Percentiles rank a stretch among this genome's conserved stretches.
These are phyloP conservation scores for Clitarchus hookeri DNA, from an alignment of 2,888 invertebrate species.

Conservation along the genomic window DNA sequence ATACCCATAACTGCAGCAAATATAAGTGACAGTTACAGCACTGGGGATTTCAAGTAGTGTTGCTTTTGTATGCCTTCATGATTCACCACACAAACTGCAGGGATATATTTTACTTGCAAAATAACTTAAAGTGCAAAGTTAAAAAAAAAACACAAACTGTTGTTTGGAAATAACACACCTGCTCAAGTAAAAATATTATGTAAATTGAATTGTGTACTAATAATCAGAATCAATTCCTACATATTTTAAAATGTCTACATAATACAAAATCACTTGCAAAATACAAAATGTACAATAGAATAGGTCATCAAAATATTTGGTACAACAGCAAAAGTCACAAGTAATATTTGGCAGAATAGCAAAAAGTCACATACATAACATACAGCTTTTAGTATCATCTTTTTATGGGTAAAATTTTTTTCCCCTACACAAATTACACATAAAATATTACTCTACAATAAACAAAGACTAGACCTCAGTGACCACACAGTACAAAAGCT, in stretches of 20 bases:
- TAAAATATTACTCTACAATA: neutral
- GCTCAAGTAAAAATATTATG: too few species aligned
- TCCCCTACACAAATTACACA: neutral
- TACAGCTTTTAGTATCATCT: neutral
- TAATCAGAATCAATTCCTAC: neutral
- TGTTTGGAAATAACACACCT: neutral
- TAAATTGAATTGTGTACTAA: too few species aligned
- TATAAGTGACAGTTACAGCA: too few species aligned
- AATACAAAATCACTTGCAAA: neutral
- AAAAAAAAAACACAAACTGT: neutral
- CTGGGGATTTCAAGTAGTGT: too few species aligned
- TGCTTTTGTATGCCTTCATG: too few species aligned
- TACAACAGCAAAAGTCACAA: neutral
- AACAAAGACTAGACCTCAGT: neutral
- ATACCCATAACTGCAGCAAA: too few species aligned
- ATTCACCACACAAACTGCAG: neutral
- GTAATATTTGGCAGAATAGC: neutral
- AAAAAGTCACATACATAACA: neutral
- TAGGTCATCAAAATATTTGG: neutral
- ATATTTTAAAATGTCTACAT: neutral
- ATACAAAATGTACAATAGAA: neutral
- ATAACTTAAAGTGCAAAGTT: neutral
- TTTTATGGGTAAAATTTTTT: neutral
- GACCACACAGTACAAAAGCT: neutral
- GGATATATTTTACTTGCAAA: neutral